phyloP scores from a whole-genome alignment of 2,113 vertebrate genomes.

The Planiliza haematocheilus region DNA sequence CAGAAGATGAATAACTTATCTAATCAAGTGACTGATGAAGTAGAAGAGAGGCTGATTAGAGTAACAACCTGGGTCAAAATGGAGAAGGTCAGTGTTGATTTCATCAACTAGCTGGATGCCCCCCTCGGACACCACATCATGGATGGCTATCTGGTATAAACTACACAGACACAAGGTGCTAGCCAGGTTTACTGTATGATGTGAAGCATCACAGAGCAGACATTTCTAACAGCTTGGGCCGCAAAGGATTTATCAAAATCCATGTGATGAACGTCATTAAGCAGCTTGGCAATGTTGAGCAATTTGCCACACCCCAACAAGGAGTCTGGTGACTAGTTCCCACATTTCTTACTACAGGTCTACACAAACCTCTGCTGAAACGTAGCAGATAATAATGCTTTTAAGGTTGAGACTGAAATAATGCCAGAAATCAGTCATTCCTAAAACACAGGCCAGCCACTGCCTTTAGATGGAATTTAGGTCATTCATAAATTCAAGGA shows the following conservation, averaged over 20 bases:
- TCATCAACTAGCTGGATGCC: constrained; percentile 43
- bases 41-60: constrained; percentile 64
- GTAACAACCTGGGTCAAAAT: constrained; percentile 36
- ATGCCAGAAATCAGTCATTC: not conserved
- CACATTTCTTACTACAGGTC: not conserved
- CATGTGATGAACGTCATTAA: too few species aligned
- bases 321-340: not conserved
- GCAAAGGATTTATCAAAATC: too few species aligned
- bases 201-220: not conserved
- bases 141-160: constrained; percentile 19
- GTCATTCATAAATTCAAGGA: too few species aligned
- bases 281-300: not conserved
- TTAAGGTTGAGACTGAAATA: not conserved
- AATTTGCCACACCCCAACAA: not conserved
- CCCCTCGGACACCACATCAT: not conserved
- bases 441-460: not conserved
- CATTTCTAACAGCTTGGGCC: not conserved
- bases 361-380: too few species aligned
- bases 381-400: not conserved
- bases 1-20: constrained; percentile 57
- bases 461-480: not conserved
- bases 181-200: not conserved
- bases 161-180: not conserved
- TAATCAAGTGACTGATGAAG: constrained; percentile 65
- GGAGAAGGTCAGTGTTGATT: constrained; percentile 62